Conservation (phyloP, 2,797 vertebrate genomes). For the Malacoctenus gilli region DNA sequence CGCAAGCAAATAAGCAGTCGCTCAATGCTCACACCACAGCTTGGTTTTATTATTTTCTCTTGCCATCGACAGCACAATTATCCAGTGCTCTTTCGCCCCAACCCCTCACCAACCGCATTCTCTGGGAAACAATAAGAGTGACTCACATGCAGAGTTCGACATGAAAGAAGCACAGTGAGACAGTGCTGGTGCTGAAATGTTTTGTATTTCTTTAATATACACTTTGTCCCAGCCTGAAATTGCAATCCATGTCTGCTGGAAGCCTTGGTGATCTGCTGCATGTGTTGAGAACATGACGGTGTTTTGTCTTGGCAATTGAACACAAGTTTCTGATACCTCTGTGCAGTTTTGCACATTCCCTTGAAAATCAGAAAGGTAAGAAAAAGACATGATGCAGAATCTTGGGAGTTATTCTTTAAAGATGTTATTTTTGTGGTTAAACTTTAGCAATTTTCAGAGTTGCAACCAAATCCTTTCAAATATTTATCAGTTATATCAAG, state of each 20-base stretch:
- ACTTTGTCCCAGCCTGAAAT: conserved; percentile 23
- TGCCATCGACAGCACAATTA: conserved; percentile 17
- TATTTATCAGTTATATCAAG: too few relatives aligned
- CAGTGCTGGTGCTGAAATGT: conserved; percentile 12
- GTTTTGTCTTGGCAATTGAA: neutral
- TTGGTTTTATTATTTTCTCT: conserved; percentile 1
- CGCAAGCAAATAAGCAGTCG: conserved; percentile 21
- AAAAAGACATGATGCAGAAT: too few relatives aligned
- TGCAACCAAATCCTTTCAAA: too few relatives aligned
- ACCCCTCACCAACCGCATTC: neutral
- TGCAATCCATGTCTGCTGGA: conserved; percentile 13
- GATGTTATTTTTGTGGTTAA: too few relatives aligned
- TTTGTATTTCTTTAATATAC: conserved; percentile 14
- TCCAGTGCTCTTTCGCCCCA: neutral
- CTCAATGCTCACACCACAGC: conserved; percentile 12
- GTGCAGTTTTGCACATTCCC: neutral
- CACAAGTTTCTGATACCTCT: too few relatives aligned
- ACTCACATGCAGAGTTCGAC: neutral
- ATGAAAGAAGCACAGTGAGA: conserved; percentile 8
- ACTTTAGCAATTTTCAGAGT: too few relatives aligned
- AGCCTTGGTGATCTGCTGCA: too few relatives aligned
- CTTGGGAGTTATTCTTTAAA: too few relatives aligned
- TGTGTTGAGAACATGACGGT: too few relatives aligned
- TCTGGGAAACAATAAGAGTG: neutral
- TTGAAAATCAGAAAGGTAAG: too few relatives aligned